Base-by-base conservation (phyloP, 1,140 invertebrate species). In the Drosophila ananassae region DNA sequence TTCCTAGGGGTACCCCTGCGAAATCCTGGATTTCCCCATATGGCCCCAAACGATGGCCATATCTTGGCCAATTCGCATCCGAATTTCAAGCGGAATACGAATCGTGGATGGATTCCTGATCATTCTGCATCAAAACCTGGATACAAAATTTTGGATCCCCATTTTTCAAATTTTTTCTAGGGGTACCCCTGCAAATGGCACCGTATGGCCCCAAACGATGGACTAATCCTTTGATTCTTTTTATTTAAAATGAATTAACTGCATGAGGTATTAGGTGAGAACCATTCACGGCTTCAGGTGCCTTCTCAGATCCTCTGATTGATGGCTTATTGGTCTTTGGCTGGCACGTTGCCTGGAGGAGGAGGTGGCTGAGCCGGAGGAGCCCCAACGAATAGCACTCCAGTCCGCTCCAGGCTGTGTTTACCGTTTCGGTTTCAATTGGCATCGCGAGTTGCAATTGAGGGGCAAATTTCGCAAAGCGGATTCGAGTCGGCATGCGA, bases 351-450 rank as follows among this genome's bases (percentile, higher is more conserved):
- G 2, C 17, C 25, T 30, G 25, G 39, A 46, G 10, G 25, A 17
- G 41, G 25, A 28, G 22, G 2, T n/a, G 39, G 17, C 51, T 5
- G 13, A 28, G 39, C 48, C 8, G 41, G 12, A 21, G 41, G 41
- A 44, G 41, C 41, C 21, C 1, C 6, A 12, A 6, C n/a, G 12
- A 21, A 10, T 17, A 21, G 24, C 12, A 44, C 25, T 47, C 28
- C 25, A 44, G 37, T 32, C 50, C 62, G 50, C 37, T 57, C 12
- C 25, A 46, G 59, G 51, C 39, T 13, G 34, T 63, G 71, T 71
- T 82, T 83, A 83, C 74, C 66, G 79, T 81, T 82, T 62, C 71
- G 39, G 57, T 71, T 67, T 71, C 75, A 51, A 78, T 83, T 75
- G 79, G 56, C 58, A 41, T 52, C 53, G 61, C 56, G 50, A 54